Evolutionary conservation across 2,797 vertebrate species (phyloP).

Genomic region (Pseudotriccus pelzelni): DNA sequence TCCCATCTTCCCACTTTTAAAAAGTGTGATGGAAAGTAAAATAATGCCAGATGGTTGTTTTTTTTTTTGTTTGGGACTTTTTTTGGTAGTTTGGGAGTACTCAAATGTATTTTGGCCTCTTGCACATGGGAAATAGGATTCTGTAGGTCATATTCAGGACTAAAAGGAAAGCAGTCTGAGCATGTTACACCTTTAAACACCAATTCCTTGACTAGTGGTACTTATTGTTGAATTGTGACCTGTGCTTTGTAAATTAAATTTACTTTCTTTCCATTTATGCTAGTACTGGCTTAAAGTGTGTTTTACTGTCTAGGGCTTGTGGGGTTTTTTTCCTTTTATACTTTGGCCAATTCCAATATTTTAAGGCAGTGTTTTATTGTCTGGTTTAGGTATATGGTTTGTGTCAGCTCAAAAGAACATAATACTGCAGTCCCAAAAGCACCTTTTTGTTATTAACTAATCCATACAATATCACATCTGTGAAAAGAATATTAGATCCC

Average conservation of each 20-base stretch:
- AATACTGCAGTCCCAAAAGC: neutral
- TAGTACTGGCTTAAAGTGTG: neutral
- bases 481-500: neutral
- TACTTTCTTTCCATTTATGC: neutral
- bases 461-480: neutral
- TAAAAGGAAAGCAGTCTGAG: neutral
- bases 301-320: neutral
- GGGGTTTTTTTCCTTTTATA: neutral
- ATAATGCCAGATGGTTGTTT: neutral
- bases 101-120: neutral
- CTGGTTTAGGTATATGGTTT: neutral
- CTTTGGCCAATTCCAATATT: neutral
- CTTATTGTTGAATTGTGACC: neutral
- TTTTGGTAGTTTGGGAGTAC: neutral
- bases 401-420: neutral
- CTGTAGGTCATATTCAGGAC: neutral
- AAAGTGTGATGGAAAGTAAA: neutral
- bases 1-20: neutral
- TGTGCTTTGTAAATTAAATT: neutral
- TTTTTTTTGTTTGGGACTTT: neutral
- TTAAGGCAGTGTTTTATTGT: neutral
- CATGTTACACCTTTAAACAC: neutral
- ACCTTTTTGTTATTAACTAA: neutral
- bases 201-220: neutral
- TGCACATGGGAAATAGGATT: neutral